Percentiles rank a stretch among this genome's conserved stretches.
phyloP scores from a whole-genome alignment of 1,140 invertebrate genomes.

The Tetragonula clypearis region DNA sequence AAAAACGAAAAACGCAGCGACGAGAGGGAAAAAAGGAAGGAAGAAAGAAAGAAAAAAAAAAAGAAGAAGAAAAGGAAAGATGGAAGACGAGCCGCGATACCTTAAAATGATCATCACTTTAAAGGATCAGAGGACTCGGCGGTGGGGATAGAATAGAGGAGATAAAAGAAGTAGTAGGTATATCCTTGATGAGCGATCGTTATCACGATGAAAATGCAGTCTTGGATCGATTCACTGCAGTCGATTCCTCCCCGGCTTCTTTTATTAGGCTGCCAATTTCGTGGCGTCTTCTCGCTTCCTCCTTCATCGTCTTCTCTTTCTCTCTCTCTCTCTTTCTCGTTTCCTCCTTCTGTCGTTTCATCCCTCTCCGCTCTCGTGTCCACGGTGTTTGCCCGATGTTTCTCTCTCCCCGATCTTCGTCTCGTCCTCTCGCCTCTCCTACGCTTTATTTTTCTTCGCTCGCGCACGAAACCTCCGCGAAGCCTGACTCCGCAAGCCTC shows the following conservation, averaged over 20 bases:
- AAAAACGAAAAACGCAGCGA: too few species aligned
- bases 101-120: slow-evolving; percentile 55
- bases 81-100: slow-evolving; percentile 26
- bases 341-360: not conserved
- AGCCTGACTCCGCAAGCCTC: slow-evolving; percentile 12
- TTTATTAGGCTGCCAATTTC: slow-evolving; percentile 70
- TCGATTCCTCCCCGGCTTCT: slow-evolving; percentile 62
- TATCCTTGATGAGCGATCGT: slow-evolving; percentile 69
- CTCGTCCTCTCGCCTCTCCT: slow-evolving; percentile 16
- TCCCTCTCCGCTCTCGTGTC: slow-evolving; percentile 1
- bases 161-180: slow-evolving; percentile 68
- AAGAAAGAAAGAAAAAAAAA: too few species aligned
- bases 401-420: not conserved
- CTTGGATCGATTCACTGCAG: slow-evolving; percentile 65
- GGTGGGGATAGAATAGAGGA: slow-evolving; percentile 40
- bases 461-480: slow-evolving; percentile 50
- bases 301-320: not conserved
- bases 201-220: slow-evolving; percentile 70
- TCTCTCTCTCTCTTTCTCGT: not conserved
- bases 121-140: slow-evolving; percentile 35
- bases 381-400: not conserved
- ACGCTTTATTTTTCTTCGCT: slow-evolving; percentile 42
- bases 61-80: not conserved
- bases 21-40: too few species aligned
- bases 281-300: slow-evolving; percentile 53